Evolutionary conservation across 37 sponge, comb jelly and placozoan genomes (phyloP), one percentile per base, ranked within the genome.

Genomic region (Eunapius fragilis): DNA sequence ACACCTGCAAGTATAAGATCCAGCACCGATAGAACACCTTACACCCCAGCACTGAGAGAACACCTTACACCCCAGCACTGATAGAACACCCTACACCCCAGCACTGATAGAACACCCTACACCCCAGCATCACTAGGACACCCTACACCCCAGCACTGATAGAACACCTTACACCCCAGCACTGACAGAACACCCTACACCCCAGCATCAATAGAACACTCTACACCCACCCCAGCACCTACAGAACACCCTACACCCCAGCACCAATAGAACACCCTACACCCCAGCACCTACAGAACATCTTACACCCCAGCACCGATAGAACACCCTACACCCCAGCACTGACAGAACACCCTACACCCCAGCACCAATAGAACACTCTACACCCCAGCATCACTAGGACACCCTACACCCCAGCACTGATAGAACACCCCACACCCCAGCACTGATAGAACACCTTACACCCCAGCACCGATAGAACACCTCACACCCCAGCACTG

Each of bases 1-100:
- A 94, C 25, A 94, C 94, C 94, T 93, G 71, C n/a, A 70, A 0
- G 33, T 31, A 58, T 11, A 58, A 2, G 22, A 4, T 58, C 7
- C 58, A 58, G 58, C 47, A 45, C 4, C 9, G 9, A 4, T 45
- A 45, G 9, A 9, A 45, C 47, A 45, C 9, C 9, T 4, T 45
- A 45, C 47, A 45, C 9, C 9, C 47, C 47, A 45, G 47, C 47
- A 45, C 4, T 45, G 9, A 4, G 4, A 45, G 9, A 9, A 45
- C 9, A 45, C 9, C 9, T 45, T 45, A 45, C 47, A 45, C 47
- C 9, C 47, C 47, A 45, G 9, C 4, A 45, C n/a, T n/a, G n/a
- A n/a, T n/a, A n/a, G n/a, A n/a, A n/a, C n/a, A n/a, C n/a, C n/a
- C n/a, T n/a, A n/a, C n/a, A n/a, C n/a, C n/a, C n/a, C n/a, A n/a